These are phyloP conservation scores for Bucorvus abyssinicus DNA, from an alignment of 2,797 vertebrate genomes.

Conservation along the genomic window DNA sequence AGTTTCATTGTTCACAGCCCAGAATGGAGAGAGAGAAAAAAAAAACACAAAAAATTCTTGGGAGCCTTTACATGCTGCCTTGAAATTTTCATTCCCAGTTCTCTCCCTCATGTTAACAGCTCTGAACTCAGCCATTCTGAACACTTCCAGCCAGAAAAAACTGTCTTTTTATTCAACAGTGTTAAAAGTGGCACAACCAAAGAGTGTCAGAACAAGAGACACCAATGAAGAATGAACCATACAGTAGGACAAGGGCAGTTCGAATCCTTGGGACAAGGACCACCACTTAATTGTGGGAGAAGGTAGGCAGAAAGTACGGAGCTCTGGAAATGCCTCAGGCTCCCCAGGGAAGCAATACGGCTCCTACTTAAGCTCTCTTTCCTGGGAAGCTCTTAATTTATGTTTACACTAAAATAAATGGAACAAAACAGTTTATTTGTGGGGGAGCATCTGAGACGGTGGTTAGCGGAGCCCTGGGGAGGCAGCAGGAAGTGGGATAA, in stretches of 20 bases:
- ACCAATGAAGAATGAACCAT: background rate
- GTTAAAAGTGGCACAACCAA: background rate
- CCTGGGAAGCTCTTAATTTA: conserved; percentile 72
- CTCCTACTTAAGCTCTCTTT: conserved; percentile 62
- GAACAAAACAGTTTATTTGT: conserved; percentile 69
- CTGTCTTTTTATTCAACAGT: background rate
- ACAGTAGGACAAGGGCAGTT: background rate
- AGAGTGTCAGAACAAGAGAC: background rate
- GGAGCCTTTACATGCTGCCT: background rate
- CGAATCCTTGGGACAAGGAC: conserved; percentile 18
- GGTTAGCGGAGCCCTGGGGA: conserved; percentile 65
- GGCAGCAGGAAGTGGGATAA: conserved; percentile 75
- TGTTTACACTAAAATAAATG: conserved; percentile 73
- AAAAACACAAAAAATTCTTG: background rate
- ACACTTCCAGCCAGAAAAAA: background rate
- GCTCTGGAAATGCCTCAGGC: conserved; percentile 52
- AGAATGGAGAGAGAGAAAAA: background rate
- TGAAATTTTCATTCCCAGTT: background rate
- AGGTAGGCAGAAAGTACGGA: conserved; percentile 35
- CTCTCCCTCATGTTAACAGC: background rate
- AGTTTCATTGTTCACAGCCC: background rate
- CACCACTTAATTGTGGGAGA: conserved; percentile 36
- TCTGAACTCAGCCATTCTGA: background rate
- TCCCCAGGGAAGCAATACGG: conserved; percentile 61
- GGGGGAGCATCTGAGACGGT: conserved; percentile 46